Evolutionary conservation across 2,797 vertebrate species (phyloP).

Genomic region (Periparus ater): DNA sequence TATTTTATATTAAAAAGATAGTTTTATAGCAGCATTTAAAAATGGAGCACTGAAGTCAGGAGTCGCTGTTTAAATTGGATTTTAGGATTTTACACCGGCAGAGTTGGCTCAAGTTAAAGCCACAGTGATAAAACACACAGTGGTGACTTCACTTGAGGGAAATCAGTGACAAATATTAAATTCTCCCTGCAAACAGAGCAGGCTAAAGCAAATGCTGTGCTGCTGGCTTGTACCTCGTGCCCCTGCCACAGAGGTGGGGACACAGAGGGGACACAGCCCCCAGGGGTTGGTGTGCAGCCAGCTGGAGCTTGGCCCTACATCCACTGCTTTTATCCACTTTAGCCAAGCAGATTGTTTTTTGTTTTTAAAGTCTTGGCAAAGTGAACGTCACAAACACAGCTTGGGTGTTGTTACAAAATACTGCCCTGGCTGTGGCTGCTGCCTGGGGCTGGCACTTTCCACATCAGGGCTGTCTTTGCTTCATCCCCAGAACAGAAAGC

Average conservation of each 20-base stretch:
- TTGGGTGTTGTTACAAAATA: background rate
- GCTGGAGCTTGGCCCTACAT: background rate
- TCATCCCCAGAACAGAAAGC: background rate
- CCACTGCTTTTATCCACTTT: background rate
- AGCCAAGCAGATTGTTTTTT: background rate
- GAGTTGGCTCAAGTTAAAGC: background rate
- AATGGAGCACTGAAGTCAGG: background rate
- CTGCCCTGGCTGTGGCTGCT: accelerated
- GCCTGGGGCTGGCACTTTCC: background rate
- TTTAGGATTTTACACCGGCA: background rate
- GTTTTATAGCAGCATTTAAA: background rate
- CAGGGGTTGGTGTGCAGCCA: background rate
- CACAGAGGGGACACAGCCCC: background rate
- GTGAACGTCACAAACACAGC: background rate
- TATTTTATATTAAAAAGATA: background rate
- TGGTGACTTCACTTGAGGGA: background rate
- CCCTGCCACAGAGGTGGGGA: background rate
- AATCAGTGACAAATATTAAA: background rate
- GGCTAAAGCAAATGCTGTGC: background rate
- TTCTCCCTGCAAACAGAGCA: background rate
- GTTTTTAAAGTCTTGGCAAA: background rate
- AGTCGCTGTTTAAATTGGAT: background rate
- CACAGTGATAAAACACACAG: background rate
- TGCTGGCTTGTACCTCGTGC: background rate
- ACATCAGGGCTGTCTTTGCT: background rate